Percentiles rank a stretch among this genome's conserved stretches.
Evolutionary conservation across 2,113 vertebrate species (phyloP).

Genomic region (Pandion haliaetus): DNA sequence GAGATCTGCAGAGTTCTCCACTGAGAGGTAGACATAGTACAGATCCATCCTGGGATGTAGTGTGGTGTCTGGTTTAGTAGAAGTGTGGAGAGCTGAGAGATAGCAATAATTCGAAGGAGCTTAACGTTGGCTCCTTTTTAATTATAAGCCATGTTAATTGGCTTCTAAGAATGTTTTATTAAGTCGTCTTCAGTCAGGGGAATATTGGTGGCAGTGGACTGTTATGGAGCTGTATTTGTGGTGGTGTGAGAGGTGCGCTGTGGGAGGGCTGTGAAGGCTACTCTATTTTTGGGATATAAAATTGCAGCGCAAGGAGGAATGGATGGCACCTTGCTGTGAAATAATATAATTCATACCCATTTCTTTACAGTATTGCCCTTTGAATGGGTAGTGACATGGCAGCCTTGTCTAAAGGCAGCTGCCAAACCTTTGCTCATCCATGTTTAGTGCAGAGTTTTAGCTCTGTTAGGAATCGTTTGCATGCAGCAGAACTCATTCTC

Average conservation of each 20-base stretch:
- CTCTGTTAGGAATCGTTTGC: not conserved
- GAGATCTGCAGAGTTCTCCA: not conserved
- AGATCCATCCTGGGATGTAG: not conserved
- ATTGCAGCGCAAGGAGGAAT: conserved; percentile 40
- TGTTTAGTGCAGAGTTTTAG: not conserved
- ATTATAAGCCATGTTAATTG: not conserved
- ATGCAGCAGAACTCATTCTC: not conserved
- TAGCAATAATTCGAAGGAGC: not conserved
- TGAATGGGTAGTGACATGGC: conserved; percentile 37
- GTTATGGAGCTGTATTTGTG: not conserved
- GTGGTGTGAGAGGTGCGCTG: conserved; percentile 20
- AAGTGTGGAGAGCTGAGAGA: not conserved
- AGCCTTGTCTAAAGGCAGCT: conserved; percentile 30
- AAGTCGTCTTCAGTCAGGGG: conserved; percentile 13
- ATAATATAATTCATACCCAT: conserved; percentile 3
- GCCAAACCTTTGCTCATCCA: not conserved
- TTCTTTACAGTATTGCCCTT: conserved; percentile 15
- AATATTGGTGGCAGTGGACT: not conserved
- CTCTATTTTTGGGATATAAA: conserved; percentile 56
- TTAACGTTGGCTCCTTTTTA: not conserved
- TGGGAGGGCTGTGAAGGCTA: conserved; percentile 46
- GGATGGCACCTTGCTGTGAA: conserved; percentile 62
- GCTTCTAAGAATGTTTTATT: conserved; percentile 30
- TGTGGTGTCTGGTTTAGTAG: not conserved
- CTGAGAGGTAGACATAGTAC: not conserved